These are phyloP conservation scores for Sebastes paucispinis DNA, from an alignment of 2,797 vertebrate species.

Conservation along the genomic window DNA sequence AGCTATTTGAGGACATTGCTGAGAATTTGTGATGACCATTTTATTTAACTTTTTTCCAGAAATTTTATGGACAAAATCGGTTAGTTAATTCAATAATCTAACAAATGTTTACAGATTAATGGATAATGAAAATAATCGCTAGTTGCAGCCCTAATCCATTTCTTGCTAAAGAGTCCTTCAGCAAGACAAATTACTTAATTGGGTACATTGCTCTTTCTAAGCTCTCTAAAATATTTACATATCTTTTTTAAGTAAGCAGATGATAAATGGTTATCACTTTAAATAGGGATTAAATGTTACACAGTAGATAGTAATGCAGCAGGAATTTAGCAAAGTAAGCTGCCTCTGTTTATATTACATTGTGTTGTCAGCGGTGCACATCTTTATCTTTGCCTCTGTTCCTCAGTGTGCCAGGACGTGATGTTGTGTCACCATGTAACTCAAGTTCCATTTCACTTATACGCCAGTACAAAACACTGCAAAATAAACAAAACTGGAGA, in stretches of 20 bases:
- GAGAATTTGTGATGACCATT: background rate
- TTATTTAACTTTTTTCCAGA: background rate
- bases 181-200: background rate
- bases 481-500: background rate
- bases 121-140: background rate
- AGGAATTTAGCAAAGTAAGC: constrained; percentile 4
- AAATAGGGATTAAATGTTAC: background rate
- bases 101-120: no score
- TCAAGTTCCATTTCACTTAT: background rate
- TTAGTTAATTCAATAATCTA: no score
- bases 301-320: background rate
- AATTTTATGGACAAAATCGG: background rate
- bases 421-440: background rate
- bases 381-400: background rate
- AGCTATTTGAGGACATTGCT: background rate
- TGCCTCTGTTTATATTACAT: constrained; percentile 8
- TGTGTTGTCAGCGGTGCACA: background rate
- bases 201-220: background rate
- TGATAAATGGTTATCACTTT: background rate
- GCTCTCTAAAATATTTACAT: background rate
- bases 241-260: background rate
- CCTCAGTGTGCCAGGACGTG: background rate
- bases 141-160: background rate
- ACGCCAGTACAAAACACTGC: background rate
- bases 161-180: background rate